These are phyloP conservation scores for Platyura marginata DNA, from an alignment of 1,140 invertebrate genomes.

Conservation along the genomic window DNA sequence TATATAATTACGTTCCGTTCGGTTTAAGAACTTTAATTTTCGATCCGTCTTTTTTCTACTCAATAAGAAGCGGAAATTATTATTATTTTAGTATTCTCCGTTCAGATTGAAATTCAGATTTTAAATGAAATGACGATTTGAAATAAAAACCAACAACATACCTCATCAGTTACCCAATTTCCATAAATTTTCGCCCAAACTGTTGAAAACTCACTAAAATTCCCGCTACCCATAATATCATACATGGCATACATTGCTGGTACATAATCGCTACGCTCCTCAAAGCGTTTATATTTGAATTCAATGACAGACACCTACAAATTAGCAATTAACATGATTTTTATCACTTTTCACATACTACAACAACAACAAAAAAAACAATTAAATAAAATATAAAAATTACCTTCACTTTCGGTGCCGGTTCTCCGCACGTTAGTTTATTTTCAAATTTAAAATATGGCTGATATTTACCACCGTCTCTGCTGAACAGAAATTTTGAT, in stretches of 20 bases:
- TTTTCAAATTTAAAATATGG: slow-evolving; percentile 42
- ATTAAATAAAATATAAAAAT: no score
- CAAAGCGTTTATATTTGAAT: slow-evolving; percentile 39
- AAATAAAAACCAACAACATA: no score
- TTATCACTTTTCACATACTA: no score
- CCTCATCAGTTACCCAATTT: slow-evolving; percentile 59
- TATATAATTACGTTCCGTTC: no score
- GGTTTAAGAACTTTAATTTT: no score
- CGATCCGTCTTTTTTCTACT: no score
- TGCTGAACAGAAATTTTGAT: slow-evolving; percentile 53
- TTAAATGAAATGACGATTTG: no score
- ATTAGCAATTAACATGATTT: no score
- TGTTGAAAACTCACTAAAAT: slow-evolving; percentile 35
- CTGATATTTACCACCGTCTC: slow-evolving; percentile 43
- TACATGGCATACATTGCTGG: slow-evolving; percentile 52
- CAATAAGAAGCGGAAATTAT: no score
- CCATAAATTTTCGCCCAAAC: slow-evolving; percentile 51
- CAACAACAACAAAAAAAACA: no score
- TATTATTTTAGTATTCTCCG: no score
- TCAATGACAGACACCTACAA: slow-evolving; percentile 30
- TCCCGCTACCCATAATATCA: slow-evolving; percentile 29
- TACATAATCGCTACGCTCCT: slow-evolving; percentile 39
- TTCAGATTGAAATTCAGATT: no score
- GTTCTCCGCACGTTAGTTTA: slow-evolving; percentile 38
- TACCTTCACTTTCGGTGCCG: slow-evolving; percentile 31